Evolutionary conservation across 2,113 vertebrate genomes (phyloP).

Genomic region (Petroica traversi): DNA sequence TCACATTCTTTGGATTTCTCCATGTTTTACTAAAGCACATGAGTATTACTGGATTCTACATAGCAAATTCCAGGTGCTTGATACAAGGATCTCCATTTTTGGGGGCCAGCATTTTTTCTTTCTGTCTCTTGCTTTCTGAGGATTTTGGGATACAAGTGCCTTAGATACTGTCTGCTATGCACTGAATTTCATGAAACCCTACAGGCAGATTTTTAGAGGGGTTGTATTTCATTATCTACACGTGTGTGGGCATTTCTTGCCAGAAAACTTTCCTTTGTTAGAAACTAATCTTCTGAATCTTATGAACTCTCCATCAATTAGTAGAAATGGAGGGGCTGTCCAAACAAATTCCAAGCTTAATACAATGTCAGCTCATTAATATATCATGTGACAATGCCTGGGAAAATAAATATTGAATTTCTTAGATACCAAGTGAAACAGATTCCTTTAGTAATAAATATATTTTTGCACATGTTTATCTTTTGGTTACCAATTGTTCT

Average conservation of each 20-base stretch:
- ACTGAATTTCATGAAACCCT: not conserved
- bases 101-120: not conserved
- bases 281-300: not conserved
- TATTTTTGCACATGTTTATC: constrained; percentile 25
- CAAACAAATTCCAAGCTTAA: not conserved
- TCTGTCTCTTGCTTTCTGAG: not conserved
- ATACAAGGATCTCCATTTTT: not conserved
- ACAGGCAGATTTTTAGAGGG: not conserved
- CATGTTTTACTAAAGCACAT: not conserved
- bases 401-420: not conserved
- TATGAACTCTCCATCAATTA: not conserved
- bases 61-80: not conserved
- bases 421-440: not conserved
- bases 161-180: not conserved
- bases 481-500: constrained; percentile 18
- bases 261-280: not conserved
- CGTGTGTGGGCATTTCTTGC: not conserved
- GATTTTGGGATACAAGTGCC: not conserved
- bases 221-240: not conserved
- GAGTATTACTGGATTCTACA: not conserved
- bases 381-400: not conserved
- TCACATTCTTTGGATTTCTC: not conserved
- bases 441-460: not conserved
- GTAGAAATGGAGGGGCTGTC: not conserved
- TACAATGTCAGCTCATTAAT: not conserved